Evolutionary conservation across 64 coral and sea anemone species (phyloP), one percentile per base, ranked within the genome.

Genomic region (Stylophora pistillata): DNA sequence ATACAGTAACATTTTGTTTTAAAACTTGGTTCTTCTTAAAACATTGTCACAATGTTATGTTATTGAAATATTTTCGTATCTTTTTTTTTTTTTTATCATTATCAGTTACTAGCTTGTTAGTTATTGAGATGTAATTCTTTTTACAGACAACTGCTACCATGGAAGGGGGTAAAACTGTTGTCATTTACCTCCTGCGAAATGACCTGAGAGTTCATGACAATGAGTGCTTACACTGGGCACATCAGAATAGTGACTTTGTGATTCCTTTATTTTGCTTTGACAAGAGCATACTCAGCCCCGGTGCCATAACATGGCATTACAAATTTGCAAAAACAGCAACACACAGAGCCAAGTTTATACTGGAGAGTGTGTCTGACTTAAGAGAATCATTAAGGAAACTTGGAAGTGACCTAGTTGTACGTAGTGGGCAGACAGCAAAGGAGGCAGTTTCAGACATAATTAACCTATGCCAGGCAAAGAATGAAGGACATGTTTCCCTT

Each of bases 211-310:
- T 76, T 16, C 91, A 93, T 65, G 91, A 93, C 75, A 93, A 93
- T 25, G 91, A 91, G 91, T 81, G 74, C 53, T 75, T 93, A 47
- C 12, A 56, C 20, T 93, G 91, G 91, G 91, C 91, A n/a, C 75
- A 93, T n/a, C 75, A 81, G 26, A 93, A 93, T 81, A 76, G 74
- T 56, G 91, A 93, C 14, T 81, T 81, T 52, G 85, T 93, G 10
- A 23, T 93, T 26, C 91, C 91, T 26, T 79, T 93, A 23, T 93
- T 76, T 59, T 93, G 91, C 60, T 93, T 93, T 93, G 91, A 93
- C 52, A 75, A 76, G 16, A 82, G 75, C 29, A 87, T 87, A 18
- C 31, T 58, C 56, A 71, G 85, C 21, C 85, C 52, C 29, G 65
- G 12, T 71, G 58, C 41, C 25, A 13, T 65, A 26, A 88, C 91